A percentile compares a stretch with the other conserved stretches of the same genome.
Evolutionary conservation across 2,113 vertebrate species (phyloP).

Genomic region (Crotalus helleri): DNA sequence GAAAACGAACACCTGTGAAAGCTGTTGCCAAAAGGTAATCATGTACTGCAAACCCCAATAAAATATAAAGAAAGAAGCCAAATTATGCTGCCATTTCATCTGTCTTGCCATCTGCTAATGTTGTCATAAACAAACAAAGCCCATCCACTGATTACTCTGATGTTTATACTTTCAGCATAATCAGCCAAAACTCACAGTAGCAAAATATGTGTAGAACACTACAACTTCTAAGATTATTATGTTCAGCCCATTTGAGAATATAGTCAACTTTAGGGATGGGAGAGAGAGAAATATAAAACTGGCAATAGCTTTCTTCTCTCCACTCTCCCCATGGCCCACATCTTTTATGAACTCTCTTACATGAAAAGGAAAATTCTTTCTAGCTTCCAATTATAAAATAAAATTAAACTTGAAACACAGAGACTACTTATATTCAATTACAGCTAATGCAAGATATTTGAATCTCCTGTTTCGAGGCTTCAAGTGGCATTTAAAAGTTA

Average conservation of each 20-base stretch:
- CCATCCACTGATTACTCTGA: slow-evolving; percentile 56
- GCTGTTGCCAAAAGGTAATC: slow-evolving; percentile 54
- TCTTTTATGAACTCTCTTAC: background rate
- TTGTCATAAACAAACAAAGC: slow-evolving; percentile 59
- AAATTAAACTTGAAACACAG: background rate
- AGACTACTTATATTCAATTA: background rate
- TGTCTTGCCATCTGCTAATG: slow-evolving; percentile 71
- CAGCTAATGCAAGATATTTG: background rate
- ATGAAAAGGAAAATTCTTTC: background rate
- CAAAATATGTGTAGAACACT: slow-evolving; percentile 33
- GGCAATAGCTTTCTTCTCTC: background rate
- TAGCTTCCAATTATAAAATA: background rate
- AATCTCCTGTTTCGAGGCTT: background rate
- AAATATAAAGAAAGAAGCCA: slow-evolving; percentile 59
- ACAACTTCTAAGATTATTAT: background rate
- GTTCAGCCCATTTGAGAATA: background rate
- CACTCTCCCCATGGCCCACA: background rate
- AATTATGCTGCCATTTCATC: slow-evolving; percentile 71
- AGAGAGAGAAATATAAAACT: background rate
- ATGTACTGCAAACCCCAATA: slow-evolving; percentile 52
- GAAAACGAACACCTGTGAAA: slow-evolving; percentile 56
- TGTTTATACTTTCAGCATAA: slow-evolving; percentile 49
- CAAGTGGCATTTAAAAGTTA: background rate
- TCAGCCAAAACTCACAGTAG: slow-evolving; percentile 34
- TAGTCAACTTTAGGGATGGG: background rate